Conservation (phyloP, 2,888 invertebrate genomes). For the Eristalis pertinax region DNA sequence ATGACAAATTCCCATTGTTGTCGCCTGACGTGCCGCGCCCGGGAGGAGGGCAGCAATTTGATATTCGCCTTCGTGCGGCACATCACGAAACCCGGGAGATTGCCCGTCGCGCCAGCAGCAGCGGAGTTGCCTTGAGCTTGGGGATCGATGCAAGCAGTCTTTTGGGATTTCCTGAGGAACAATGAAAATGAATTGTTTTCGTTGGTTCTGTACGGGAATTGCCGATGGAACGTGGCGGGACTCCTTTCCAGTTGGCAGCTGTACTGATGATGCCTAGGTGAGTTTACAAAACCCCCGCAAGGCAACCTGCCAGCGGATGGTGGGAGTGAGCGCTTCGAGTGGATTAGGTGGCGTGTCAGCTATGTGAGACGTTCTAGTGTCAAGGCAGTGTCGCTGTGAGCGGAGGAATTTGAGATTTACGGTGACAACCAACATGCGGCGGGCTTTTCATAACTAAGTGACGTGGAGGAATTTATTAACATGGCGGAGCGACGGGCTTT, state of each 20-base stretch:
- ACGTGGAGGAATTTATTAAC: neutral
- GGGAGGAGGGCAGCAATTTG: neutral
- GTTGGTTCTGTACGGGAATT: neutral
- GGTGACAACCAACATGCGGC: neutral
- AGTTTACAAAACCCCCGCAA: neutral
- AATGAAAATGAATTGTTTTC: constrained; percentile 4
- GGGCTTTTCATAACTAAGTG: neutral
- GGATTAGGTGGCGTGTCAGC: neutral
- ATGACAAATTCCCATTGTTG: constrained; percentile 68
- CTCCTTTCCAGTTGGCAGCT: neutral
- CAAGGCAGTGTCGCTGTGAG: neutral
- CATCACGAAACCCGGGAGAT: neutral
- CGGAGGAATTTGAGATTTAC: neutral
- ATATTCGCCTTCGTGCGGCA: neutral
- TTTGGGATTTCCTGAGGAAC: neutral
- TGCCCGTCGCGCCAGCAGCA: neutral
- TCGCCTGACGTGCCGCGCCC: constrained; percentile 35
- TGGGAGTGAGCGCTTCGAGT: neutral
- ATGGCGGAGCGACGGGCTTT: too few species aligned
- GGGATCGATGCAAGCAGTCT: neutral
- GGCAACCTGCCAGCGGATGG: neutral
- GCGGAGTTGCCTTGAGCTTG: neutral
- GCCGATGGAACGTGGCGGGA: neutral
- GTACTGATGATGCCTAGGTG: neutral
- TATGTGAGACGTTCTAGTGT: neutral